Percentiles rank a stretch among this genome's conserved stretches.
phyloP scores from a whole-genome alignment of 2,888 invertebrate species.

The Trissolcus brochymenae region DNA sequence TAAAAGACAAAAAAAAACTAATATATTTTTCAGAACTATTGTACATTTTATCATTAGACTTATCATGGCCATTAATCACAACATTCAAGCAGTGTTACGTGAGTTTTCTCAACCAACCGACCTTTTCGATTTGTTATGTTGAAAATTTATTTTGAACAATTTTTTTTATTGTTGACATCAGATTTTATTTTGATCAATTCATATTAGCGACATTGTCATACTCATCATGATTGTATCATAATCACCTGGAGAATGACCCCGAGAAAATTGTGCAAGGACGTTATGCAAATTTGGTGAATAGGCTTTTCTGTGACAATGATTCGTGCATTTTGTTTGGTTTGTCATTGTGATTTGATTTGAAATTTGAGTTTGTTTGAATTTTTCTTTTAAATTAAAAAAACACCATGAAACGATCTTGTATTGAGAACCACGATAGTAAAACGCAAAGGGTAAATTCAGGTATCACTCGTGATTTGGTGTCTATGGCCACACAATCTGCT shows the following conservation, averaged over 20 bases:
- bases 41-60: conserved; percentile 9
- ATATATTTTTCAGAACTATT: conserved; percentile 7
- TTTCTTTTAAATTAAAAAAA: background rate
- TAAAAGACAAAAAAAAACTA: background rate
- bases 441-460: conserved; percentile 69
- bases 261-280: background rate
- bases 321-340: background rate
- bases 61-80: conserved; percentile 25
- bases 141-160: background rate
- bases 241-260: conserved; percentile 12
- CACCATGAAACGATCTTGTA: background rate
- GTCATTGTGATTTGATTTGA: conserved; percentile 2
- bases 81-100: conserved; percentile 74
- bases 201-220: background rate
- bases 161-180: background rate
- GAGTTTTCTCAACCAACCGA: conserved; percentile 65
- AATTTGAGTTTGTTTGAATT: background rate
- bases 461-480: conserved; percentile 76
- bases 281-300: background rate
- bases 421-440: conserved; percentile 14
- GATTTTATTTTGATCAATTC: background rate
- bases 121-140: conserved; percentile 22
- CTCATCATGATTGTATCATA: conserved; percentile 2
- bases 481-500: conserved; percentile 74
- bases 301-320: background rate